Percentiles rank a stretch among this genome's conserved stretches.
Evolutionary conservation across 2,113 vertebrate genomes (phyloP).

Genomic region (Falco punctatus): DNA sequence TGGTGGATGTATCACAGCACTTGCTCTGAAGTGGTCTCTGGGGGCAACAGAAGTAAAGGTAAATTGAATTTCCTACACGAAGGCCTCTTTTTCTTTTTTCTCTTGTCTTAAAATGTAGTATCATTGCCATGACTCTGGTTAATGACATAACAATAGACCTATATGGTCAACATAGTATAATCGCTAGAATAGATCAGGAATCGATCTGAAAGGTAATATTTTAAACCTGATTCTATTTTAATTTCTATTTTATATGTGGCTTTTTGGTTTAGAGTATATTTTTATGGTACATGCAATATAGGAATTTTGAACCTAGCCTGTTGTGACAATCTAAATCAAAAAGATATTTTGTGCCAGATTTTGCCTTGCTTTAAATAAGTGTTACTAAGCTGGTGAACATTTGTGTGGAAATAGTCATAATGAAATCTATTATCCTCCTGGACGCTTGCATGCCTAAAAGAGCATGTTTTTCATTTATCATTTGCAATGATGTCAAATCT

Average conservation of each 20-base stretch:
- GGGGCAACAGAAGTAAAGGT: neutral
- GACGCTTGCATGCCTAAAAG: neutral
- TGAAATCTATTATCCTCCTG: neutral
- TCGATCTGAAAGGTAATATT: neutral
- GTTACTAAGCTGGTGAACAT: fast-evolving
- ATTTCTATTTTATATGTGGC: neutral
- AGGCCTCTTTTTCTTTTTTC: neutral
- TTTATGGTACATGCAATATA: neutral
- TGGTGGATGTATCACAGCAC: neutral
- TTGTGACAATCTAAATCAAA: neutral
- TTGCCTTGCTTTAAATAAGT: neutral
- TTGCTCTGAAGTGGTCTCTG: neutral
- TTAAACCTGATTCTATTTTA: neutral
- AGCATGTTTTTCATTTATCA: neutral
- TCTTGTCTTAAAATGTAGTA: neutral
- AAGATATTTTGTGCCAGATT: neutral
- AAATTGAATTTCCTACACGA: neutral
- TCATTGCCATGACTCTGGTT: neutral
- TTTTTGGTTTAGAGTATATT: neutral
- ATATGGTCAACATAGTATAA: neutral
- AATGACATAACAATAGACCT: neutral
- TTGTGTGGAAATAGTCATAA: neutral
- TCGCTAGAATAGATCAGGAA: neutral
- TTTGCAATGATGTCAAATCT: neutral
- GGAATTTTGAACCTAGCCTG: neutral